phyloP scores from a whole-genome alignment of 1,140 invertebrate genomes.

The Bathynomus jamesi region DNA sequence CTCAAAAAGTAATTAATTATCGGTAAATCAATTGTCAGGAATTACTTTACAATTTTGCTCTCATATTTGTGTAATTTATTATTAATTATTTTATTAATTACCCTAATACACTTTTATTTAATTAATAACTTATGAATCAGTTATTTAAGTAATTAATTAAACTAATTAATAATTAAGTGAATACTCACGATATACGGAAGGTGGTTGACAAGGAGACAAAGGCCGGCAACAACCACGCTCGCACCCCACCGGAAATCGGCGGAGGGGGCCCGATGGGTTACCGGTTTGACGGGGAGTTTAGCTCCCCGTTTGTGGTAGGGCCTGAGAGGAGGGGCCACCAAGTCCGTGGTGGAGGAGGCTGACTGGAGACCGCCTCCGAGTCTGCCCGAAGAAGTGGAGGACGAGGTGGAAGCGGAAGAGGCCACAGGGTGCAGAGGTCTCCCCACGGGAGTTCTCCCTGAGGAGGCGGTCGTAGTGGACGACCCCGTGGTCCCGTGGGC shows the following conservation, averaged over 20 bases:
- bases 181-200: slow-evolving; percentile 51
- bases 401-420: slow-evolving; percentile 28
- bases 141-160: too few relatives aligned
- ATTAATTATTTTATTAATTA: too few relatives aligned
- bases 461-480: slow-evolving; percentile 20
- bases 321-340: slow-evolving; percentile 36
- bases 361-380: slow-evolving; percentile 17
- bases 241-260: slow-evolving; percentile 47
- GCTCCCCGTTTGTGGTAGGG: slow-evolving; percentile 38
- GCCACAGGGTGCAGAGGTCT: slow-evolving; percentile 7
- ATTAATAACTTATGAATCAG: too few relatives aligned
- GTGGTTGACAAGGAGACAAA: slow-evolving; percentile 51
- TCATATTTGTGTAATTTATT: too few relatives aligned
- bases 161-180: neutral
- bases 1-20: too few relatives aligned
- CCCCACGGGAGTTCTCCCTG: slow-evolving; percentile 13
- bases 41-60: too few relatives aligned
- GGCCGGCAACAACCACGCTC: slow-evolving; percentile 45
- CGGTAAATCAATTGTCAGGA: too few relatives aligned
- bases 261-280: slow-evolving; percentile 38
- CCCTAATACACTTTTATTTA: too few relatives aligned
- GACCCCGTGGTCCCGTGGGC: slow-evolving; percentile 23
- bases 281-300: slow-evolving; percentile 40
- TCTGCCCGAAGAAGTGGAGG: slow-evolving; percentile 36
- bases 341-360: slow-evolving; percentile 33